Evolutionary conservation across 2,888 invertebrate genomes (phyloP), one percentile per base, ranked within the genome.

Genomic region (Xylocampa areola): DNA sequence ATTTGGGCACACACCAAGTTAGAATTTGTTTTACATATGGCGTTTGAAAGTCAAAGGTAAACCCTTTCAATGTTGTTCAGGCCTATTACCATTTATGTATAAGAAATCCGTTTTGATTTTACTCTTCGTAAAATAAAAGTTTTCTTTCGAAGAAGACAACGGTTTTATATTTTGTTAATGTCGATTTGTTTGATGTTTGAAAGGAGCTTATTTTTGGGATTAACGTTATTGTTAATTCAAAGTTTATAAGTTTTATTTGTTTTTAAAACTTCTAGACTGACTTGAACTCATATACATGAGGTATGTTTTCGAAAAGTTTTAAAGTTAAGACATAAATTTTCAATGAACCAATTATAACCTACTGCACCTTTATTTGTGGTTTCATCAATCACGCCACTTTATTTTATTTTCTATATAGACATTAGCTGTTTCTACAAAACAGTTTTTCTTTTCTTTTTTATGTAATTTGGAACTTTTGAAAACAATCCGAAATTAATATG

Each of bases 51-150:
- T 37, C 23, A 19, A 37, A 40, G 39, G 37, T 57, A 7, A 47
- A 52, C 17, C 27, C 33, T 53, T 57, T 32, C 11, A 51, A 19
- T 37, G 16, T 57, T 45, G 5, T 37, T 44, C 16, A 17, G 14
- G 37, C 6, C 32, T 55, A 37, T 47, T 39, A 43, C 33, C 30
- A 45, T 55, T 49, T 47, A 13, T n/a, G n/a, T n/a, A n/a, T 40
- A 36, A 27, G 29, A 19, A 30, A 17, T 62, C 23, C 21, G 17
- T 17, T 50, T 58, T 60, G 8, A 14, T 39, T 7, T 11, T 13
- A 7, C n/a, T 21, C 7, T 36, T 10, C 11, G 19, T 36, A 6
- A 11, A 21, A 33, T 39, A 27, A 25, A 41, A 27, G n/a, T 29
- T 57, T 49, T 32, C 2, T 4, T 13, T 27, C 11, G 4, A 10